phyloP scores from a whole-genome alignment of 2,888 invertebrate species.

The Cheilosia variabilis region DNA sequence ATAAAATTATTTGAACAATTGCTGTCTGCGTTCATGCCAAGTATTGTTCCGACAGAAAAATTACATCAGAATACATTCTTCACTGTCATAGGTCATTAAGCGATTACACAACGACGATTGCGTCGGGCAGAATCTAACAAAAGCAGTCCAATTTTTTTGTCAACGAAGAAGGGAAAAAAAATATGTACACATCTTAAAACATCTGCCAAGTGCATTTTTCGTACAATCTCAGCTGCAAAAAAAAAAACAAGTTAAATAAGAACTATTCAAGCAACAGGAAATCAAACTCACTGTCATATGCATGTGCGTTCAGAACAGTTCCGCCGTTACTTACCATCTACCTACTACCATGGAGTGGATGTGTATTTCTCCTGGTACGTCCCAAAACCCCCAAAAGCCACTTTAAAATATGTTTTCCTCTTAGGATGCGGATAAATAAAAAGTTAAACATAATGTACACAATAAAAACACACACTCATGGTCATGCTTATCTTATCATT shows the following conservation, averaged over 20 bases:
- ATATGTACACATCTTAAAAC: not conserved
- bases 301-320: conserved; percentile 1
- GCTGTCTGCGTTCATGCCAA: no score
- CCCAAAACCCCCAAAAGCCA: not conserved
- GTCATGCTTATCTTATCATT: conserved; percentile 70
- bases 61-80: no score
- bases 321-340: not conserved
- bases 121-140: no score
- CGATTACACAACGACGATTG: no score
- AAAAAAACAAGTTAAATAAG: conserved; percentile 29
- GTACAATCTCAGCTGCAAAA: not conserved
- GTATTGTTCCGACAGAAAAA: no score
- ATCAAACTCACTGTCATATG: conserved; percentile 57
- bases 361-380: not conserved
- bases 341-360: not conserved
- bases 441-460: conserved; percentile 30
- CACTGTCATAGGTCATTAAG: no score
- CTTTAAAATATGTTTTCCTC: not conserved
- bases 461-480: conserved; percentile 44
- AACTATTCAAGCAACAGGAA: conserved; percentile 44
- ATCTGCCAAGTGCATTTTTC: not conserved
- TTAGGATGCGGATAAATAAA: conserved; percentile 59
- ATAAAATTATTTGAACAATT: no score
- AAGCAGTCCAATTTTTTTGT: not conserved
- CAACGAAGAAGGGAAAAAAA: not conserved